phyloP scores from a whole-genome alignment of 2,113 vertebrate genomes.

The Myrmophylax atrothorax region DNA sequence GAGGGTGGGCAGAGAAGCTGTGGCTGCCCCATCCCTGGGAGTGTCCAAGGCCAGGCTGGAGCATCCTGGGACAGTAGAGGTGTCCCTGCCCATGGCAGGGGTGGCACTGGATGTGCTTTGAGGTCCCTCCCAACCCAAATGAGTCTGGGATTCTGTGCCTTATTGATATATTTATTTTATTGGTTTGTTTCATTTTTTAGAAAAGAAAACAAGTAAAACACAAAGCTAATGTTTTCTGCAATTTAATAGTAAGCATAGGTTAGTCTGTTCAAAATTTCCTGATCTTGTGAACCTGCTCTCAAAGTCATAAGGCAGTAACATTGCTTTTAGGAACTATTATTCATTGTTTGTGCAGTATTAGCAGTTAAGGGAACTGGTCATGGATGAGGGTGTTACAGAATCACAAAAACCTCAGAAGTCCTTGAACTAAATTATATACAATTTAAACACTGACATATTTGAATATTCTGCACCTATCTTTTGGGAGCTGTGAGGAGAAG shows the following conservation, averaged over 20 bases:
- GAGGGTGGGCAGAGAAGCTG: fast-evolving
- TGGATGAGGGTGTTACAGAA: not conserved
- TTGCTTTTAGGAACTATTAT: not conserved
- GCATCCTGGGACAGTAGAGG: fast-evolving
- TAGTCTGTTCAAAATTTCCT: not conserved
- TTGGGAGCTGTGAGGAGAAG: not conserved
- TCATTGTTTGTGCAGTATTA: not conserved
- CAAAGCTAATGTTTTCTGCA: not conserved
- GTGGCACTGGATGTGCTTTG: not conserved
- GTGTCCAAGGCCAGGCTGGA: fast-evolving
- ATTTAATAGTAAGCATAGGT: not conserved
- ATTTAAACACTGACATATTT: not conserved
- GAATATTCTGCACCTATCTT: not conserved
- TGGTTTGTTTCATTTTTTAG: not conserved
- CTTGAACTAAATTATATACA: not conserved
- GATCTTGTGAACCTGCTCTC: not conserved
- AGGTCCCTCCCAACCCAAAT: not conserved
- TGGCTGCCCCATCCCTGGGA: not conserved
- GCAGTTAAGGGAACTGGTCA: not conserved
- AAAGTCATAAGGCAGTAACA: not conserved
- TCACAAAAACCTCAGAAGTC: not conserved
- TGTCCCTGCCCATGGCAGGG: not conserved
- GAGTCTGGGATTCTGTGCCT: not conserved
- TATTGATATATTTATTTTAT: not conserved
- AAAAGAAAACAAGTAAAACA: not conserved